phyloP scores from a whole-genome alignment of 2,113 vertebrate genomes.

The Crotalus helleri region DNA sequence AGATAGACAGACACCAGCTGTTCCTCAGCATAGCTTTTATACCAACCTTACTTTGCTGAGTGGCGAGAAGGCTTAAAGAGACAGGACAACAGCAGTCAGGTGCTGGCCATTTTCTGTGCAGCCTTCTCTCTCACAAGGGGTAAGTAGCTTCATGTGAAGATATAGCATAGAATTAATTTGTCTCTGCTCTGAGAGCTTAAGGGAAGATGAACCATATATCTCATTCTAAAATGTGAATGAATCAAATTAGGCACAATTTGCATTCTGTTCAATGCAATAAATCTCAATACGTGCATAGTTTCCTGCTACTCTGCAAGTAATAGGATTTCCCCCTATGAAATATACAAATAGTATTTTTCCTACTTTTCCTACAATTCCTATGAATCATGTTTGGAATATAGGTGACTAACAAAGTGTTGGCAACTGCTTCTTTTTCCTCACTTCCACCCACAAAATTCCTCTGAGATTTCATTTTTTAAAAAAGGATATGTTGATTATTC shows the following conservation, averaged over 20 bases:
- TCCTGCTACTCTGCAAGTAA: constrained; percentile 45
- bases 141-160: not conserved
- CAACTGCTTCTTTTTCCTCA: constrained; percentile 32
- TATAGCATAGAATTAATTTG: not conserved
- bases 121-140: not conserved
- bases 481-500: constrained; percentile 20
- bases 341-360: constrained; percentile 29
- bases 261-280: constrained; percentile 43
- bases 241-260: not conserved
- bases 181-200: not conserved
- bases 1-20: not conserved
- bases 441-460: constrained; percentile 20
- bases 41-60: not conserved
- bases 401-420: constrained; percentile 56
- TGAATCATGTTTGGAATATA: constrained; percentile 45
- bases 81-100: too few relatives aligned
- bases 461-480: constrained; percentile 37
- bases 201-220: not conserved
- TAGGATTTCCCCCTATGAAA: not conserved
- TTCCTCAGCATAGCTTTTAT: not conserved
- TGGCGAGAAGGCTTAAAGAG: not conserved
- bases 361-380: constrained; percentile 44
- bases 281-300: constrained; percentile 55
- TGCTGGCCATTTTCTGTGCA: too few relatives aligned
- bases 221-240: not conserved